Base-by-base conservation (phyloP, 2,888 invertebrate species). In the Eurois occulta region DNA sequence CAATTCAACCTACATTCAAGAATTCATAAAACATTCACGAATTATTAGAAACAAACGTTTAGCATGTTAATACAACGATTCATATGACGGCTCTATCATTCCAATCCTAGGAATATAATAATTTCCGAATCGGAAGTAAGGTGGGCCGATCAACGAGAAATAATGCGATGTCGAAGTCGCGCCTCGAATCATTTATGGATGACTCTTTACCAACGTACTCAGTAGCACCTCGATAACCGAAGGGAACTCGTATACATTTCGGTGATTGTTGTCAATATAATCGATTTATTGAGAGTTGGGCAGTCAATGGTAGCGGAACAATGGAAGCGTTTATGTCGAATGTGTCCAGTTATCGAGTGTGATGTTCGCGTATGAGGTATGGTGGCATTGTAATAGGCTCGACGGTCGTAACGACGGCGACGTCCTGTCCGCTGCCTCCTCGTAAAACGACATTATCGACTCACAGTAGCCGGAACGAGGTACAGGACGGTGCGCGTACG, bases 101-200 rank as follows among this genome's bases (percentile, higher is more conserved):
- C 90, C 92, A 90, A 94, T 94, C 93, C 94, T 92, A 92, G 93
- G 94, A 95, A 95, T 95, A 96, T 94, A 93, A 95, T 94, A 95
- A 92, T 96, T 96, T 96, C 96, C 96, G 96, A 96, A 96, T 96
- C 96, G 96, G 96, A 96, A 96, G 96, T 96, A 95, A 94, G 96
- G 94, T 94, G 93, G 93, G 90, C 92, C 94, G 95, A 95, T 95
- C 94, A 93, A 93, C 94, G 93, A 95, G 95, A 94, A 95, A 94
- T 96, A 96, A 96, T 95, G 94, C 93, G 92, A 93, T 95, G 96
- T 96, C 92, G 93, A 91, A 92, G 95, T 94, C 96, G 95, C 96
- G 96, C 92, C 93, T 94, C 94, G 96, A 93, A 96, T 96, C 94
- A 90, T 94, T 96, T 96, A 96, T 95, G 93, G 94, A 92, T 87